phyloP scores from a whole-genome alignment of 1,140 invertebrate species.

The Drosophila gunungcola region DNA sequence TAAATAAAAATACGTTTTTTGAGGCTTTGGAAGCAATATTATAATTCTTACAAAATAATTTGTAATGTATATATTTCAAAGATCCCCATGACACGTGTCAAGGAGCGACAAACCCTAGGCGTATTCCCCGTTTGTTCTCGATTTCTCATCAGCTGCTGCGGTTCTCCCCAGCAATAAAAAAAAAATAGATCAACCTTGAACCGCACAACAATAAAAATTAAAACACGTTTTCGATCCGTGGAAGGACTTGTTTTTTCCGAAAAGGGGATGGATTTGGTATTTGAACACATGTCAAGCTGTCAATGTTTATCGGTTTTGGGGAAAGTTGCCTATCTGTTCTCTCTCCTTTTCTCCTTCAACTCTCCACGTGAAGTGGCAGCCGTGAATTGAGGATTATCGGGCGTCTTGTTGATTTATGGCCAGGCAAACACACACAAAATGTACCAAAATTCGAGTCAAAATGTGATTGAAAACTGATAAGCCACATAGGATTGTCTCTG shows the following conservation, averaged over 20 bases:
- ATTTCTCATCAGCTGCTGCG: constrained; percentile 32
- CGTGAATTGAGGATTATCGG: constrained; percentile 67
- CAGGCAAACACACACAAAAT: constrained; percentile 42
- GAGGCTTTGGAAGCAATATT: too few relatives aligned
- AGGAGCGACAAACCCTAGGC: too few relatives aligned
- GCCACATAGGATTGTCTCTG: constrained; percentile 49
- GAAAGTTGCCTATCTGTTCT: constrained; percentile 51
- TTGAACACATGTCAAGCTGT: constrained; percentile 81
- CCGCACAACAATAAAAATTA: constrained; percentile 66
- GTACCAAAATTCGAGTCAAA: constrained; percentile 66
- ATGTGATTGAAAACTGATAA: constrained; percentile 83
- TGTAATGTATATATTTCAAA: background rate
- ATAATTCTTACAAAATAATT: too few relatives aligned
- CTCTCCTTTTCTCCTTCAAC: constrained; percentile 4
- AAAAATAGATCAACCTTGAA: constrained; percentile 36
- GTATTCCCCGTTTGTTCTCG: constrained; percentile 6
- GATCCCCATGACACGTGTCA: constrained; percentile 11
- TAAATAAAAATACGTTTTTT: too few relatives aligned
- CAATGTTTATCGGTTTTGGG: constrained; percentile 75
- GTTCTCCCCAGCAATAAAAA: constrained; percentile 22
- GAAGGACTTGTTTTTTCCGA: constrained; percentile 12
- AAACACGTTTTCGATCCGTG: constrained; percentile 56
- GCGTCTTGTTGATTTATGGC: constrained; percentile 74
- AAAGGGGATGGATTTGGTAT: constrained; percentile 35
- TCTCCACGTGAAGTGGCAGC: constrained; percentile 27